A percentile compares a stretch with the other conserved stretches of the same genome.
Evolutionary conservation across 2,113 vertebrate genomes (phyloP).

Genomic region (Talpa occidentalis): DNA sequence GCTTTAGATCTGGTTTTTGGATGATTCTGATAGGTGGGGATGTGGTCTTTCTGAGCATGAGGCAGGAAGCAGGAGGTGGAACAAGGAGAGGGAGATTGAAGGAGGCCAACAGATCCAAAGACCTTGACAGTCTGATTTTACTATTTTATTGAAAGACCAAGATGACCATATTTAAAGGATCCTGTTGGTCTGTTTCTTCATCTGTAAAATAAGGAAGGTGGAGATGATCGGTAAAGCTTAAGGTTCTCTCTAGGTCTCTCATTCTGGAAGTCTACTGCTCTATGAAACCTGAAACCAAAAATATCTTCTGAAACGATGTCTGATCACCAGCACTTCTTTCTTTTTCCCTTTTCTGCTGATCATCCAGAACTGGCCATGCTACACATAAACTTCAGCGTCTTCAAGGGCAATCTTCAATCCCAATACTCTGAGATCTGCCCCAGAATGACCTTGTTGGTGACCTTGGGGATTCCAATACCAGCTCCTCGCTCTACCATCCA

Average conservation of each 20-base stretch:
- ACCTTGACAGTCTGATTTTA: not conserved
- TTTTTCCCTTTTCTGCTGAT: slow-evolving; percentile 35
- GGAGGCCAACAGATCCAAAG: not conserved
- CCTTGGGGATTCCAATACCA: slow-evolving; percentile 8
- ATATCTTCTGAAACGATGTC: slow-evolving; percentile 19
- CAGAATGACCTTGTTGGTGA: not conserved
- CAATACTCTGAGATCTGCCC: not conserved
- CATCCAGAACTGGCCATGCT: not conserved
- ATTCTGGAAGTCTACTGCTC: not conserved
- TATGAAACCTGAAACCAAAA: slow-evolving; percentile 36
- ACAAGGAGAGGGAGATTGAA: not conserved
- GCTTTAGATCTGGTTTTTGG: not conserved
- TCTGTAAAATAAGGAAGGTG: not conserved
- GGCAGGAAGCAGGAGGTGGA: not conserved
- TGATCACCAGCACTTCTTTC: slow-evolving; percentile 13
- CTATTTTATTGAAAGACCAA: slow-evolving; percentile 1
- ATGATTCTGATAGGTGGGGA: not conserved
- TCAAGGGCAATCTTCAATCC: not conserved
- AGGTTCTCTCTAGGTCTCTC: not conserved
- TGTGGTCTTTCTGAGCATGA: not conserved
- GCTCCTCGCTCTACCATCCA: not conserved
- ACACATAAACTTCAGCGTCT: not conserved
- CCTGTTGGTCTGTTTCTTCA: not conserved
- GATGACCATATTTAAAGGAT: not conserved
- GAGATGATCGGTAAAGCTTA: not conserved